Conservation (phyloP, 1,140 invertebrate species). For the Caenorhabditis briggsae region DNA sequence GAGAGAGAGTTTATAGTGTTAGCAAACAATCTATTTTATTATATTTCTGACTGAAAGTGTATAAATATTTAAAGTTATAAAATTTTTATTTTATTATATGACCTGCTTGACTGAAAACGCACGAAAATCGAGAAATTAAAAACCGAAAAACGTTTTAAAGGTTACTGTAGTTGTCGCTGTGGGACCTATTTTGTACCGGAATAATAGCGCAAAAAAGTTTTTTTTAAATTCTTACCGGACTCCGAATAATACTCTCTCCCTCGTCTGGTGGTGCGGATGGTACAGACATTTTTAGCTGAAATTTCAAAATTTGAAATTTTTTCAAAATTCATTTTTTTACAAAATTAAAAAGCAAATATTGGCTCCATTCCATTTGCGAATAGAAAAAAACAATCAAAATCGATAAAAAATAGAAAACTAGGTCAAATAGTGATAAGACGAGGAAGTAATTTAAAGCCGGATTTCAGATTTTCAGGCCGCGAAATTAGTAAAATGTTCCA, state of each 20-base stretch:
- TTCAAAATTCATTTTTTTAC: too few species aligned
- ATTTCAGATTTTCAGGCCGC: too few species aligned
- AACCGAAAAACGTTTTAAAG: too few species aligned
- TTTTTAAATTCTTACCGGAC: slow-evolving; percentile 26
- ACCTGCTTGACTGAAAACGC: too few species aligned
- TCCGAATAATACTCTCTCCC: slow-evolving; percentile 24
- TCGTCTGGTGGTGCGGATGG: slow-evolving; percentile 50
- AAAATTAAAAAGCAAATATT: slow-evolving; percentile 26
- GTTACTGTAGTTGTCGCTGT: background rate
- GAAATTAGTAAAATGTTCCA: too few species aligned
- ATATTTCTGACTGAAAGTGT: too few species aligned
- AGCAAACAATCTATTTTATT: too few species aligned
- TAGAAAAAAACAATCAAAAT: background rate
- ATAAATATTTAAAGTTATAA: too few species aligned
- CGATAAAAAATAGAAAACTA: background rate
- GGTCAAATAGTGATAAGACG: background rate
- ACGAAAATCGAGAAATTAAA: too few species aligned
- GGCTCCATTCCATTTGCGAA: background rate
- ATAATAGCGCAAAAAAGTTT: background rate
- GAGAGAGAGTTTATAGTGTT: too few species aligned
- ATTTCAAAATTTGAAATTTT: background rate
- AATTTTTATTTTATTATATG: too few species aligned
- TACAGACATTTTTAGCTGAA: slow-evolving; percentile 25
- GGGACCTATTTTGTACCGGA: background rate
- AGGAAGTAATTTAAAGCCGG: background rate